phyloP scores from a whole-genome alignment of 2,888 invertebrate genomes.

The Cotesia congregata region DNA sequence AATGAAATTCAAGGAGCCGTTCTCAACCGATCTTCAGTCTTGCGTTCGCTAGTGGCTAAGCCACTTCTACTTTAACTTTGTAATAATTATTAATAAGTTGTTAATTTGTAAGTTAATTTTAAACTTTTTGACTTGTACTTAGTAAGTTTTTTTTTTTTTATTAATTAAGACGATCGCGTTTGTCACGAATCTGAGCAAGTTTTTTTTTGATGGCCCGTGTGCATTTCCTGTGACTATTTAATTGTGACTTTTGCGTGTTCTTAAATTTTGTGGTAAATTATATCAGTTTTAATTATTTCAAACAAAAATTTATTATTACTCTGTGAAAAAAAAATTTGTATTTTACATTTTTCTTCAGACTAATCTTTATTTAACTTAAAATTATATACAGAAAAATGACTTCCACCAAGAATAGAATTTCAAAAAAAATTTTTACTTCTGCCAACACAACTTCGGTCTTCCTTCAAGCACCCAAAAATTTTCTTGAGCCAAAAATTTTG shows the following conservation, averaged over 20 bases:
- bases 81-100: constrained; percentile 1
- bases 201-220: constrained; percentile 28
- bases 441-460: too few species aligned
- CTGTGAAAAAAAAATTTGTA: too few species aligned
- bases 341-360: too few species aligned
- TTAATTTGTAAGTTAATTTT: neutral
- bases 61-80: constrained; percentile 27
- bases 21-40: constrained; percentile 39
- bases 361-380: too few species aligned
- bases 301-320: constrained; percentile 7
- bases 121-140: neutral
- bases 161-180: neutral
- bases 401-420: too few species aligned
- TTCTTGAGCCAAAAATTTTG: too few species aligned
- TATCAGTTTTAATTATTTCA: constrained; percentile 48
- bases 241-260: constrained; percentile 37
- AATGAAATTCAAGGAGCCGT: constrained; percentile 42
- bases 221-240: constrained; percentile 23
- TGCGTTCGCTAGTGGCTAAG: constrained; percentile 41
- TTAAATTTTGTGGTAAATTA: constrained; percentile 47
- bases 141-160: neutral
- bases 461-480: too few species aligned
- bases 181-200: neutral
- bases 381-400: too few species aligned
- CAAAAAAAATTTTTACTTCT: too few species aligned